Evolutionary conservation across 2,113 vertebrate genomes (phyloP).

Genomic region (Arvicanthis niloticus): DNA sequence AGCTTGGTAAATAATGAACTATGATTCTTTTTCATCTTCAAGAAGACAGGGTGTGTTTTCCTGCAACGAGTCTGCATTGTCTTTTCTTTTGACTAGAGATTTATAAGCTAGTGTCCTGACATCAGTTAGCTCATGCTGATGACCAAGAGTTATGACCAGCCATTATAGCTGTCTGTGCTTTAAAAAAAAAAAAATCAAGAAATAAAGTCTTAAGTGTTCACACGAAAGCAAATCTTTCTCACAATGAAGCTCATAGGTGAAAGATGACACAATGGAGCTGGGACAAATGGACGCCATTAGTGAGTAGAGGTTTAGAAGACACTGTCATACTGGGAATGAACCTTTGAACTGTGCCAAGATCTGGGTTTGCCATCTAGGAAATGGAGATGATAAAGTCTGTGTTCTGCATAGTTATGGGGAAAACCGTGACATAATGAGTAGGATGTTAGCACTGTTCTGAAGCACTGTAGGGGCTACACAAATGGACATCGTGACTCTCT

Average conservation of each 20-base stretch:
- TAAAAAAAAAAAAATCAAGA: constrained; percentile 1
- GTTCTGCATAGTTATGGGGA: background rate
- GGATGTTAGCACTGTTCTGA: background rate
- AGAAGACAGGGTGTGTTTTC: constrained; percentile 34
- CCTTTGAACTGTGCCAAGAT: background rate
- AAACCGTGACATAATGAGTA: background rate
- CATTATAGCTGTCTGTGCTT: constrained; percentile 62
- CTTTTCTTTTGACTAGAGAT: constrained; percentile 30
- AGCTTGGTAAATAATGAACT: constrained; percentile 46
- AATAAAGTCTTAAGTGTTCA: constrained; percentile 42
- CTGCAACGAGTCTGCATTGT: constrained; percentile 38
- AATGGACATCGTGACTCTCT: background rate
- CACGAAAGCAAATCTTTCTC: constrained; percentile 9
- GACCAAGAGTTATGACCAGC: constrained; percentile 46
- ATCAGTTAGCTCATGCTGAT: constrained; percentile 66
- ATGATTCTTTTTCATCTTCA: constrained; percentile 30
- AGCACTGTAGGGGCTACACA: background rate
- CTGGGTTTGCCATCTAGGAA: background rate
- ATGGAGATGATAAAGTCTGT: background rate
- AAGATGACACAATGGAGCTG: constrained; percentile 9
- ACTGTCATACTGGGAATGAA: background rate
- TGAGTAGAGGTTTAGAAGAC: background rate
- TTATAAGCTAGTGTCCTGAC: constrained; percentile 55
- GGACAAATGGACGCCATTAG: background rate
- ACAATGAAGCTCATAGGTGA: background rate